Evolutionary conservation across 2,888 invertebrate genomes (phyloP).

Genomic region (Troilus luridus): DNA sequence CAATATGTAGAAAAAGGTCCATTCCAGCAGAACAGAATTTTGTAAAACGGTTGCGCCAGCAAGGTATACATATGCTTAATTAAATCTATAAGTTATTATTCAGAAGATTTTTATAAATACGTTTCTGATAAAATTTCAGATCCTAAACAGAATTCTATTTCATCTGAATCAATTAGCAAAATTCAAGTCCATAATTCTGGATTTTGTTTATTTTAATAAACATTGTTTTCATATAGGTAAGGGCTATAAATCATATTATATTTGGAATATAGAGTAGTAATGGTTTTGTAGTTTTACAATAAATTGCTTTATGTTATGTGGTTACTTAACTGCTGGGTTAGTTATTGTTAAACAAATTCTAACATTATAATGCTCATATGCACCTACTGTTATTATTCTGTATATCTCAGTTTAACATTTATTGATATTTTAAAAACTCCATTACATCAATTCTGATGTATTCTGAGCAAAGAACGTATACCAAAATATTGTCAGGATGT

Average conservation of each 20-base stretch:
- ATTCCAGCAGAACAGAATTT: conserved; percentile 41
- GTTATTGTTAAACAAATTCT: not conserved
- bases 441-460: no score
- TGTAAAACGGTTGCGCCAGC: conserved; percentile 22
- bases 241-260: not conserved
- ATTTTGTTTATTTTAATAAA: conserved; percentile 8
- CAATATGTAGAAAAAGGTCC: conserved; percentile 39
- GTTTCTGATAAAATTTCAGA: not conserved
- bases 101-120: not conserved
- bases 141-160: not conserved
- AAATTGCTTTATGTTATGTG: not conserved
- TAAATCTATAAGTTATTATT: not conserved
- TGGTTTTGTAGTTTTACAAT: not conserved
- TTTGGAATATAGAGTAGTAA: not conserved
- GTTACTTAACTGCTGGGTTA: not conserved
- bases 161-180: not conserved
- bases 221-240: not conserved
- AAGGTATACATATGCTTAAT: not conserved
- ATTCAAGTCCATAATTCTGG: not conserved
- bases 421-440: not conserved
- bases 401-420: not conserved
- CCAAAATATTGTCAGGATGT: not conserved
- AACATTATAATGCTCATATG: not conserved
- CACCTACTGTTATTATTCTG: not conserved
- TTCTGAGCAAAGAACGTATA: not conserved